phyloP scores from a whole-genome alignment of 2,113 vertebrate genomes.

The Asarcornis scutulata region DNA sequence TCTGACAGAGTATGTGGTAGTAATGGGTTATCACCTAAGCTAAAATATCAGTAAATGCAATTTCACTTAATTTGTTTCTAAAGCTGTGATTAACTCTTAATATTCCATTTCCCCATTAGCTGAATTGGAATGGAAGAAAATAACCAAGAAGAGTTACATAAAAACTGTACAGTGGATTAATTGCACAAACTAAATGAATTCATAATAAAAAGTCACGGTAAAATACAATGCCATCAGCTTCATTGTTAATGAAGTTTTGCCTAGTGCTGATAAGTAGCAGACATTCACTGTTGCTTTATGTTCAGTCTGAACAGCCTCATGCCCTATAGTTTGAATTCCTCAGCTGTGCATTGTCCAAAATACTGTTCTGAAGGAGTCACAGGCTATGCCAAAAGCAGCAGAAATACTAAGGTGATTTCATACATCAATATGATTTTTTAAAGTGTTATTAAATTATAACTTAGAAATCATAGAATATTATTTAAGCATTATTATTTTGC shows the following conservation, averaged over 20 bases:
- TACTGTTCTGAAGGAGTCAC: slow-evolving; percentile 59
- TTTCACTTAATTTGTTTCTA: slow-evolving; percentile 52
- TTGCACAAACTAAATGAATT: slow-evolving; percentile 68
- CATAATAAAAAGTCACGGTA: slow-evolving; percentile 60
- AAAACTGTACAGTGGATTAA: slow-evolving; percentile 67
- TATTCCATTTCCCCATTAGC: slow-evolving; percentile 74
- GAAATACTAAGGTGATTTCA: background rate
- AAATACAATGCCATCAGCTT: slow-evolving; percentile 39
- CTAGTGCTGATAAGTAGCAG: slow-evolving; percentile 52
- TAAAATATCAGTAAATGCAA: slow-evolving; percentile 55
- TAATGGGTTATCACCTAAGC: slow-evolving; percentile 15
- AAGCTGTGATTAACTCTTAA: slow-evolving; percentile 70
- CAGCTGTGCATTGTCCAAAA: slow-evolving; percentile 50
- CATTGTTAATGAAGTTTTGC: slow-evolving; percentile 61
- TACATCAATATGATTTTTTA: background rate
- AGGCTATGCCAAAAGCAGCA: slow-evolving; percentile 59
- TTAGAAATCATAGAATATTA: background rate
- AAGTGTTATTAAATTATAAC: background rate
- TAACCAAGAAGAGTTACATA: slow-evolving; percentile 64
- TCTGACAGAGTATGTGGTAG: slow-evolving; percentile 18
- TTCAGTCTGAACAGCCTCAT: slow-evolving; percentile 49
- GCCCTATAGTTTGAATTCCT: slow-evolving; percentile 50
- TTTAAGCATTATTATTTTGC: background rate
- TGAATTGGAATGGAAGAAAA: slow-evolving; percentile 71
- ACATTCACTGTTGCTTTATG: slow-evolving; percentile 55